Evolutionary conservation across 2,797 vertebrate genomes (phyloP).

Genomic region (Cuculus canorus): DNA sequence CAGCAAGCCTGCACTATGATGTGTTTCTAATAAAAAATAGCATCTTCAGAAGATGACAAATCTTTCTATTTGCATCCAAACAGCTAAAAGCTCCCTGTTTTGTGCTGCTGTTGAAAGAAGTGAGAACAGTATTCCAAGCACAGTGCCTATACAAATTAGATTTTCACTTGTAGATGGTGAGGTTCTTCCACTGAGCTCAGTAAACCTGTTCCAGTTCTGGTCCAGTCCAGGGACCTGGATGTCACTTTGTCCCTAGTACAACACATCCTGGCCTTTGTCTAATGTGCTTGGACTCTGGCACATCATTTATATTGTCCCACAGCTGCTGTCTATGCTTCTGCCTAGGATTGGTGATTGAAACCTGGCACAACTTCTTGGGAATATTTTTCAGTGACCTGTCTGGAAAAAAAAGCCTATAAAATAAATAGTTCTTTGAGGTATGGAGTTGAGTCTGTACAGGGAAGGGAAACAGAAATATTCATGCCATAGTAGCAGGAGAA

Average conservation of each 20-base stretch:
- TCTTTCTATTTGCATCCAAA: neutral
- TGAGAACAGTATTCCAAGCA: neutral
- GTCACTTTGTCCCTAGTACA: fast-evolving
- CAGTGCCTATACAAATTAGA: neutral
- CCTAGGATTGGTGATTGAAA: neutral
- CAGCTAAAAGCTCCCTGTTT: neutral
- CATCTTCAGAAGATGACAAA: neutral
- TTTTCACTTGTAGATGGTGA: neutral
- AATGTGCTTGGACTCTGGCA: neutral
- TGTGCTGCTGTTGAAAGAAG: neutral
- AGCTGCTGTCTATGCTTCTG: neutral
- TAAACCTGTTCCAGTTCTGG: neutral
- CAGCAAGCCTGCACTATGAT: neutral
- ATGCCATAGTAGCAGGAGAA: neutral
- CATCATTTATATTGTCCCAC: neutral
- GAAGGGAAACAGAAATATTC: neutral
- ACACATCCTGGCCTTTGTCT: neutral
- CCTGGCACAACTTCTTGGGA: neutral
- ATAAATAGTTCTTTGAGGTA: conserved; percentile 9
- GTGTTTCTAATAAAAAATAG: neutral
- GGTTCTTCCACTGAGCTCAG: neutral
- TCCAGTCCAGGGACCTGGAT: neutral
- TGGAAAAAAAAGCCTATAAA: neutral
- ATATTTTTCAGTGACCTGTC: neutral
- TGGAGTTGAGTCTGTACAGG: neutral